Evolutionary conservation across 2,113 vertebrate genomes (phyloP), one percentile per base, ranked within the genome.

Genomic region (Ploceus nigricollis): DNA sequence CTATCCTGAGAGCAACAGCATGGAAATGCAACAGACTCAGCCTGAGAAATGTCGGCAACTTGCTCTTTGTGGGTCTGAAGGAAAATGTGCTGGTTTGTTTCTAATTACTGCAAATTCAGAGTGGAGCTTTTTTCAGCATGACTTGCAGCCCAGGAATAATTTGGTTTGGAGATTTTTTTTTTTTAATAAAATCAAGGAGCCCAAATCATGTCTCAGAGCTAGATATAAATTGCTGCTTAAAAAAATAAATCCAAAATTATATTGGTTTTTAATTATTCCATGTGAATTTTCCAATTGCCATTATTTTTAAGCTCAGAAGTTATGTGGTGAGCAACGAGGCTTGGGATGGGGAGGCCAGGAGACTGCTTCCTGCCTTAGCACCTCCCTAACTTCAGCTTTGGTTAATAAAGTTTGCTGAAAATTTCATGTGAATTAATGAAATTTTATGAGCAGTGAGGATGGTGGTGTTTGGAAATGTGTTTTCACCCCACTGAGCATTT

Each of bases 381-480:
- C 2, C 21, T 73, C 28, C 51, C 39, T 61, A 58, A 24, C 21
- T 47, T 82, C 47, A n/a, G 25, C 44, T 60, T 64, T 27, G 13
- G 8, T 54, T 45, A 44, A 22, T 61, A n/a, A 84, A 89, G 37
- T 61, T 93, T 50, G 42, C 48, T 3, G 19, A 51, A 37, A 64
- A 73, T 91, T 94, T 82, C 30, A 25, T 20, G 25, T 9, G 7
- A 48, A 54, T 88, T 31, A n/a, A 40, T n/a, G 33, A 73, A 76
- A 56, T 64, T 21, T 72, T 30, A 22, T 30, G 39, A 73, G 27
- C 30, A 78, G 12, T 21, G 16, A 64, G 54, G 14, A 9, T 50
- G 25, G 17, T 40, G 25, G 12, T 3, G 1, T 19, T 7, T 42
- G 44, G 27, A 70, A n/a, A 78, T 2, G 13, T 0, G 0, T 57